Evolutionary conservation across 1,140 invertebrate genomes (phyloP).

Genomic region (Drosophila mayri): DNA sequence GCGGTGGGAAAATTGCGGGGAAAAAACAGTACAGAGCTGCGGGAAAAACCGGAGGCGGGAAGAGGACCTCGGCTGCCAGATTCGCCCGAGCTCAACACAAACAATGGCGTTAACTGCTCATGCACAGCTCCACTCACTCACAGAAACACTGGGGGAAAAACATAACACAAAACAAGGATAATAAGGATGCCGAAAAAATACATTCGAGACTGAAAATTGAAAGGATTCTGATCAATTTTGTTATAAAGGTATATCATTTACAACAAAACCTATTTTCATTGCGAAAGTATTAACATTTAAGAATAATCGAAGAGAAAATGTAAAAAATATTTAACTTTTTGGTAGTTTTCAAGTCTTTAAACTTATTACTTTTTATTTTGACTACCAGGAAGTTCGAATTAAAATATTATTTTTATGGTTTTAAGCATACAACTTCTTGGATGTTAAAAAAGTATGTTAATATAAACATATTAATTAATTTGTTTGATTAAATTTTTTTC

Average conservation of each 20-base stretch:
- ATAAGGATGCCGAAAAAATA: neutral
- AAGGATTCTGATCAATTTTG: no score
- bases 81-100: constrained; percentile 62
- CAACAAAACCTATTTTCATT: no score
- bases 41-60: constrained; percentile 1
- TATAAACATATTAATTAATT: neutral
- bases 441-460: neutral
- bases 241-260: no score
- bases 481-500: neutral
- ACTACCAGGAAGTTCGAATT: neutral
- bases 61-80: constrained; percentile 52
- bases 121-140: constrained; percentile 27
- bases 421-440: neutral
- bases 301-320: no score
- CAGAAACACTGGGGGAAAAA: constrained; percentile 7
- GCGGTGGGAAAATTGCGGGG: neutral
- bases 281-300: no score
- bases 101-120: constrained; percentile 70
- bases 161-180: neutral
- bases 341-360: no score
- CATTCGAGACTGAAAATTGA: neutral
- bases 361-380: neutral
- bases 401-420: neutral
- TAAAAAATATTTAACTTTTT: no score
- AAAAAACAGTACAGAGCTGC: constrained; percentile 12